Conservation (phyloP, 2,888 invertebrate genomes). For the Amphipyra berbera region DNA sequence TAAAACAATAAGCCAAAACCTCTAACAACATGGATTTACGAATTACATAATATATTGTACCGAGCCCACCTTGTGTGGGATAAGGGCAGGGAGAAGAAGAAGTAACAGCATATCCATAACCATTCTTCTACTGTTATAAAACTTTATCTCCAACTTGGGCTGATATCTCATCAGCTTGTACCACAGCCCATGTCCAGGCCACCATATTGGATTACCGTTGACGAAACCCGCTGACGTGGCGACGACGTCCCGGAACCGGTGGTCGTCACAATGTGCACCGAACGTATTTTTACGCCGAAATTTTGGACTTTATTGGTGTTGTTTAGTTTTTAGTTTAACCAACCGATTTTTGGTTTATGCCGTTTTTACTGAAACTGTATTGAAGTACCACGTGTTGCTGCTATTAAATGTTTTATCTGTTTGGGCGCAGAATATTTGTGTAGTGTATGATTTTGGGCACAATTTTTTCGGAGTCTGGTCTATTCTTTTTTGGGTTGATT, state of each 20-base stretch:
- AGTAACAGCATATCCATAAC: too few relatives aligned
- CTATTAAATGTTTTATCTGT: slow-evolving; percentile 47
- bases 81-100: too few relatives aligned
- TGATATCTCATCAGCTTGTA: slow-evolving; percentile 42
- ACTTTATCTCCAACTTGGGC: slow-evolving; percentile 5
- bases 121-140: too few relatives aligned
- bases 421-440: slow-evolving; percentile 18
- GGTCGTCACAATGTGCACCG: slow-evolving; percentile 61
- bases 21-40: too few relatives aligned
- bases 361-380: slow-evolving; percentile 48
- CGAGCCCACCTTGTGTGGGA: too few relatives aligned
- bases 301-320: slow-evolving; percentile 54
- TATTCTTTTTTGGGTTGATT: slow-evolving; percentile 3
- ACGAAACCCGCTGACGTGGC: slow-evolving; percentile 78
- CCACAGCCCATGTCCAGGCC: slow-evolving; percentile 63
- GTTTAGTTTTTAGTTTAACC: slow-evolving; percentile 54
- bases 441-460: slow-evolving; percentile 16
- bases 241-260: slow-evolving; percentile 62
- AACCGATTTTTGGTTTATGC: slow-evolving; percentile 37
- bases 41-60: too few relatives aligned
- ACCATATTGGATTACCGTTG: slow-evolving; percentile 83
- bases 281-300: slow-evolving; percentile 55
- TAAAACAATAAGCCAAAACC: too few relatives aligned
- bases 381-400: slow-evolving; percentile 33
- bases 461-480: slow-evolving; percentile 14